Base-by-base conservation (phyloP, 2,113 vertebrate genomes). In the Raja brachyura region DNA sequence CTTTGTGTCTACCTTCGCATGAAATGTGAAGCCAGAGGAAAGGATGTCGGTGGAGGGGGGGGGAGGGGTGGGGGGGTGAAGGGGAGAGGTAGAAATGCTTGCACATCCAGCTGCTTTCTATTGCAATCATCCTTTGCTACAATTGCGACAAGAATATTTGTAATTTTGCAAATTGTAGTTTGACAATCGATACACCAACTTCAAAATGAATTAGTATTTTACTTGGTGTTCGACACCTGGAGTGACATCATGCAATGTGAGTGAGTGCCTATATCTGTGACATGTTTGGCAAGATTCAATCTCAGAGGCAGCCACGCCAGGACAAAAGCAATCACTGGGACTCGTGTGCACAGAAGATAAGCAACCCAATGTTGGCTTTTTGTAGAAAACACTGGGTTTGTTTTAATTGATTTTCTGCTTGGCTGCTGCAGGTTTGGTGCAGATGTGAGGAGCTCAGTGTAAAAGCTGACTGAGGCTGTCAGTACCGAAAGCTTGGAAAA, bases 371-470 rank as follows among this genome's bases (percentile, higher is more conserved):
- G 68, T 33, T 54, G 73, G 25, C 70, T 13, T 54, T 73, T 73
- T 48, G 68, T 39, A 48, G 25, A 14, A 70, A 25, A 73, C 66
- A 39, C 20, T 54, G 33, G 68, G 90, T 54, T 92, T 73, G 31
- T 48, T 92, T 73, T 54, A 92, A 92, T 90, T 90, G 88, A 73
- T 90, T 90, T 33, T 70, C 33, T 11, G 66, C 66, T 6, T 68
- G 63, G 88, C 66, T 92, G 16, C 68, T 92, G 13, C 68, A 92
- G n/a, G 48, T 25, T 73, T 73, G 16, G 66, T 25, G 63, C 16
- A 33, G 88, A 73, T 33, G 70, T 33, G 70, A 48, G 9, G 66
- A 88, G 31, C 59, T n/a, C 56, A 18, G 5, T n/a, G 20, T 14
- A 33, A 70, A 68, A 92, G 90, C 33, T 70, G 31, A 25, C 8